These are phyloP conservation scores for Mandrillus leucophaeus DNA, from an alignment of 2,113 vertebrate genomes.

Conservation along the genomic window DNA sequence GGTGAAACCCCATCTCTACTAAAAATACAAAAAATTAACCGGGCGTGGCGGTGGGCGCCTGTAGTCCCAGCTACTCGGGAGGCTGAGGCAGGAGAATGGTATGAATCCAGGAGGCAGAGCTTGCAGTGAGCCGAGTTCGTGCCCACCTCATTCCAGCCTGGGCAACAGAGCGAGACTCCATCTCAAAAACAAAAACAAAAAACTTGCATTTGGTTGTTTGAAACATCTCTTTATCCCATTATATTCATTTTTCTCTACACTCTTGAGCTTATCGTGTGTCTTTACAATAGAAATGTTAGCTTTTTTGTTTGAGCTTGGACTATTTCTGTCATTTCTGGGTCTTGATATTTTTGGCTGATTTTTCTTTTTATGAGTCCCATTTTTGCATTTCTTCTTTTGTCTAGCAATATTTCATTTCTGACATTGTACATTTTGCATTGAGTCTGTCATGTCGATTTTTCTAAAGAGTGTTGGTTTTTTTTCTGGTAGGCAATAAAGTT, in stretches of 20 bases:
- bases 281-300: not conserved
- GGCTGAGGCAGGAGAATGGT: too few species aligned
- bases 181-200: too few species aligned
- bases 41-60: too few species aligned
- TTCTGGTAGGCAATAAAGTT: not conserved
- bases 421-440: not conserved
- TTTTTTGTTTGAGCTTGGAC: not conserved
- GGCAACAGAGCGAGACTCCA: too few species aligned
- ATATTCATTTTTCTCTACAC: not conserved
- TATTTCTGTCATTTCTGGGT: not conserved
- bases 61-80: too few species aligned
- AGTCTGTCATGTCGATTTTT: not conserved
- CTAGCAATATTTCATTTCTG: not conserved
- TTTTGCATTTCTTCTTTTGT: not conserved
- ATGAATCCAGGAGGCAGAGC: too few species aligned
- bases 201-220: not conserved
- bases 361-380: not conserved
- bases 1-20: too few species aligned
- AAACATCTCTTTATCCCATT: not conserved
- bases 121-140: too few species aligned
- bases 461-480: not conserved
- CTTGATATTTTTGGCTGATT: not conserved
- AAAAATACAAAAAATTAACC: too few species aligned
- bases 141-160: too few species aligned
- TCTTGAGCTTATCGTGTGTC: not conserved